These are phyloP conservation scores for Trematomus bernacchii DNA, from an alignment of 2,797 vertebrate species.

Conservation along the genomic window DNA sequence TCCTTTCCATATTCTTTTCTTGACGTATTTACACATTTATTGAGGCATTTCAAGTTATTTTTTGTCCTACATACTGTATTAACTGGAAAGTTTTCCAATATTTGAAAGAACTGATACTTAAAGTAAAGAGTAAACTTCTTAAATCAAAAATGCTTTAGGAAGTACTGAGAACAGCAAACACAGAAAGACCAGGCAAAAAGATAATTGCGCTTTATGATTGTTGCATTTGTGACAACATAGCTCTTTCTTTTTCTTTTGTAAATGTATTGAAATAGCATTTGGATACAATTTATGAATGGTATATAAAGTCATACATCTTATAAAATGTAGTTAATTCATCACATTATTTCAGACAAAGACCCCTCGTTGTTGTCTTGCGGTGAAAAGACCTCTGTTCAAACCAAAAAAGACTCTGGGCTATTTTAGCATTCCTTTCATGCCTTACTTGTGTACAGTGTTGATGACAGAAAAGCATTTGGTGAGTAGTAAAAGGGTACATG, in stretches of 20 bases:
- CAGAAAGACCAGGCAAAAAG: background rate
- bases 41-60: background rate
- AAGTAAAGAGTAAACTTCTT: background rate
- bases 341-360: background rate
- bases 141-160: too few relatives aligned
- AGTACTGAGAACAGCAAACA: slow-evolving; percentile 5
- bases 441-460: background rate
- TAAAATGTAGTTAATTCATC: background rate
- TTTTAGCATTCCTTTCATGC: background rate
- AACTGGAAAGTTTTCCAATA: slow-evolving; percentile 3
- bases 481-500: too few relatives aligned
- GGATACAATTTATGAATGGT: background rate
- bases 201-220: background rate
- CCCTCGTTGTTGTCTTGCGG: background rate
- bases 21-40: too few relatives aligned
- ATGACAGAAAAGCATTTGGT: too few relatives aligned
- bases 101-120: slow-evolving; percentile 9
- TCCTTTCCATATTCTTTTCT: too few relatives aligned
- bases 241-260: background rate
- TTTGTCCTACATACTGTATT: too few relatives aligned
- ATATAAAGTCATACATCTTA: background rate
- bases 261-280: background rate
- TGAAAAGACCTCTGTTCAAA: background rate
- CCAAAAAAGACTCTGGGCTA: background rate
- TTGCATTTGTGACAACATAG: background rate